A percentile compares a stretch with the other conserved stretches of the same genome.
Conservation (phyloP, 2,113 vertebrate species). For the Passer montanus region DNA sequence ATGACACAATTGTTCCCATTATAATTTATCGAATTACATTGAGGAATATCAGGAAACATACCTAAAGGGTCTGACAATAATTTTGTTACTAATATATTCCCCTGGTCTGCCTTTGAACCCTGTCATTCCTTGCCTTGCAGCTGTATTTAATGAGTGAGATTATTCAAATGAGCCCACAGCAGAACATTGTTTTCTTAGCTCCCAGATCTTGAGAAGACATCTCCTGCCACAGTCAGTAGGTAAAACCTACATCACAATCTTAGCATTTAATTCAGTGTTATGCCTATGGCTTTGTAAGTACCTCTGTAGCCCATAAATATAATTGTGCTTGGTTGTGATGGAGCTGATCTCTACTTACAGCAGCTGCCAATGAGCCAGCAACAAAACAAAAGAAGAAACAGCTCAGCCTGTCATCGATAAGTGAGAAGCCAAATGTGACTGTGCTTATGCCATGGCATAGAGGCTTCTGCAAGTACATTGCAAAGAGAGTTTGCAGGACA, state of each 20-base stretch:
- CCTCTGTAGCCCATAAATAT: slow-evolving; percentile 28
- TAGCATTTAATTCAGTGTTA: background rate
- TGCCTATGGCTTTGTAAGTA: slow-evolving; percentile 43
- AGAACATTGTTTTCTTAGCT: slow-evolving; percentile 65
- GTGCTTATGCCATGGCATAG: background rate
- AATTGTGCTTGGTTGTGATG: slow-evolving; percentile 32
- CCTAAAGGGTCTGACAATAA: slow-evolving; percentile 71
- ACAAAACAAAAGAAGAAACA: slow-evolving; percentile 66
- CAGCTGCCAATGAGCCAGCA: slow-evolving; percentile 47
- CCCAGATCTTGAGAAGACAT: slow-evolving; percentile 50
- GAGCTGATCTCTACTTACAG: slow-evolving; percentile 40
- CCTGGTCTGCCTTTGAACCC: slow-evolving; percentile 78
- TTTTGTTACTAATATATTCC: slow-evolving; percentile 78
- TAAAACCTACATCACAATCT: slow-evolving; percentile 31
- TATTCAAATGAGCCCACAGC: slow-evolving; percentile 76
- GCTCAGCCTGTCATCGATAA: slow-evolving; percentile 44
- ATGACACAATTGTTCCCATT: slow-evolving; percentile 63
- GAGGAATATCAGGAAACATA: slow-evolving; percentile 65
- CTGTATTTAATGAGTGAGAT: slow-evolving; percentile 83
- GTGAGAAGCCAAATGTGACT: slow-evolving; percentile 49
- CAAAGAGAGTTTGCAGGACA: slow-evolving; percentile 2
- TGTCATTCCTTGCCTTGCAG: slow-evolving; percentile 73
- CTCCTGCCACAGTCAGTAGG: slow-evolving; percentile 36
- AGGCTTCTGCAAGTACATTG: slow-evolving; percentile 33
- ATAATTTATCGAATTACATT: slow-evolving; percentile 65